Evolutionary conservation across 2,888 invertebrate genomes (phyloP).

Genomic region (Dexiosoma caninum): DNA sequence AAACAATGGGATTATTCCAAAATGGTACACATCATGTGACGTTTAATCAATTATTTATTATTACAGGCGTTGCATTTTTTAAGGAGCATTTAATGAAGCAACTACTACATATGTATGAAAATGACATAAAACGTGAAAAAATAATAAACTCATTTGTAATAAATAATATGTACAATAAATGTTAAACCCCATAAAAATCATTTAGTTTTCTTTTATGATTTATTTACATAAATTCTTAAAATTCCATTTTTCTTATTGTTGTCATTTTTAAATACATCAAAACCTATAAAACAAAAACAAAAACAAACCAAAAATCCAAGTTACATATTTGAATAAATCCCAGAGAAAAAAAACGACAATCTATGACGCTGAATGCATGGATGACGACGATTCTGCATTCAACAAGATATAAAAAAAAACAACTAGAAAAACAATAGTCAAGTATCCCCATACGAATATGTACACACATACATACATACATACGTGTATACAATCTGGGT

Average conservation of each 20-base stretch:
- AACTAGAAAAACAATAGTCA: conserved; percentile 17
- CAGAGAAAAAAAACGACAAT: not conserved
- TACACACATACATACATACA: no score
- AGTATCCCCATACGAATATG: conserved; percentile 38
- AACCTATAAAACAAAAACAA: conserved; percentile 39
- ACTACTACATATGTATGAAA: no score
- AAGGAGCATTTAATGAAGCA: not conserved
- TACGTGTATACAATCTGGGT: no score
- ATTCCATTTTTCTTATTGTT: conserved; percentile 21
- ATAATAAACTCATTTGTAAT: conserved; percentile 39
- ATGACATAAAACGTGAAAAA: conserved; percentile 5
- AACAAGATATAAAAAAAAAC: conserved; percentile 45
- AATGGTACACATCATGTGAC: not conserved
- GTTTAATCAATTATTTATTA: not conserved
- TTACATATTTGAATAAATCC: conserved; percentile 20
- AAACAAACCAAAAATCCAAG: no score
- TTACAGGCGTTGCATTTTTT: not conserved
- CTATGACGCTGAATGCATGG: conserved; percentile 42
- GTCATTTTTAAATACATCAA: conserved; percentile 29
- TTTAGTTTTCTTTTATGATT: conserved; percentile 53
- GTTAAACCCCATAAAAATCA: conserved; percentile 35
- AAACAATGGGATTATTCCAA: no score
- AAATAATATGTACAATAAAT: conserved; percentile 28
- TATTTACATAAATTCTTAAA: conserved; percentile 57
- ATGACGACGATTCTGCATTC: conserved; percentile 54